These are phyloP conservation scores for Phortica variegata DNA, from an alignment of 1,140 invertebrate species.

Conservation along the genomic window DNA sequence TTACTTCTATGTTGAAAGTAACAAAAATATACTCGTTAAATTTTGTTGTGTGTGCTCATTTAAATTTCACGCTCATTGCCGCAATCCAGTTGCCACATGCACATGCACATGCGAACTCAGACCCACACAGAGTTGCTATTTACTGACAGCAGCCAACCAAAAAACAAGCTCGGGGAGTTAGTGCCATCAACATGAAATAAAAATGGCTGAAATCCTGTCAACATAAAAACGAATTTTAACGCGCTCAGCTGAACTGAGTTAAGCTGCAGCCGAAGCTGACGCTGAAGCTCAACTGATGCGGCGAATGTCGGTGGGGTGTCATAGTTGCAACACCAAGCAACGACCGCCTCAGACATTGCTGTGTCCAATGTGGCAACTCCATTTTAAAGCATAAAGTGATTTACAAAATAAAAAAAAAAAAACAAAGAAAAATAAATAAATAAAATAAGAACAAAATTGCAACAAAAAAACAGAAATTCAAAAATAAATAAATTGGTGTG, in stretches of 20 bases:
- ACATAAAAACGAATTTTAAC: conserved; percentile 55
- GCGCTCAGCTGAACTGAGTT: conserved; percentile 31
- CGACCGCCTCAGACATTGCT: conserved; percentile 16
- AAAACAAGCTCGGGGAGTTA: conserved; percentile 48
- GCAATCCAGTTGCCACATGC: conserved; percentile 40
- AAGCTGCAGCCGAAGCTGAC: conserved; percentile 5
- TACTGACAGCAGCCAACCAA: conserved; percentile 37
- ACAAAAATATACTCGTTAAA: no score
- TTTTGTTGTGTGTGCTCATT: conserved; percentile 39
- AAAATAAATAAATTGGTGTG: conserved; percentile 53
- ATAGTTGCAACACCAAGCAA: conserved; percentile 29
- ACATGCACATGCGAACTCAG: conserved; percentile 9
- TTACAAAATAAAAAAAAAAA: conserved; percentile 9
- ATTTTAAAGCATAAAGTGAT: conserved; percentile 31
- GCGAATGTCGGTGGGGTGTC: not conserved
- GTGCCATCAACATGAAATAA: conserved; percentile 22
- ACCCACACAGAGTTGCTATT: not conserved
- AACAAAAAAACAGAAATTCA: conserved; percentile 44
- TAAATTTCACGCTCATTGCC: conserved; percentile 55
- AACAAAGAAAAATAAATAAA: conserved; percentile 31
- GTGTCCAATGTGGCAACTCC: conserved; percentile 23
- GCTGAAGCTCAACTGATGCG: no score
- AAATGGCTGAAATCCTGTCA: conserved; percentile 53
- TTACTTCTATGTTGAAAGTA: no score
- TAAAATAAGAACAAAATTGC: not conserved